These are phyloP conservation scores for Eleginops maclovinus DNA, from an alignment of 2,113 vertebrate genomes.

Conservation along the genomic window DNA sequence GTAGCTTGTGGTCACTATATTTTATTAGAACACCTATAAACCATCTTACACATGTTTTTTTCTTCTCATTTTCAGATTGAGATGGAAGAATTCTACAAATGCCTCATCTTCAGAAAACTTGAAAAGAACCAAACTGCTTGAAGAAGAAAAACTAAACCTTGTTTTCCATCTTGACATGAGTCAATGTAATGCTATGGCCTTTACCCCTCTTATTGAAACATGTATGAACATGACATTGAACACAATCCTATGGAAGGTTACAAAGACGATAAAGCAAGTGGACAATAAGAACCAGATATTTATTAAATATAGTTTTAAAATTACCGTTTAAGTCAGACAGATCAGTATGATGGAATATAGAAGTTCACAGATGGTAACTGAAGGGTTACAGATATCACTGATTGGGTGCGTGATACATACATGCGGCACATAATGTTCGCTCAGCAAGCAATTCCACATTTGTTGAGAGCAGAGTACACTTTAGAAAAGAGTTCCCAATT, in stretches of 20 bases:
- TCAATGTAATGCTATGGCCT: not conserved
- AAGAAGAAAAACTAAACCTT: not conserved
- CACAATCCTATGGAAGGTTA: not conserved
- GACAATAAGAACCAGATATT: constrained; percentile 85
- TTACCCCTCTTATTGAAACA: not conserved
- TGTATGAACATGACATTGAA: not conserved
- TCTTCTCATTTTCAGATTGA: constrained; percentile 75
- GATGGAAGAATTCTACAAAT: constrained; percentile 83
- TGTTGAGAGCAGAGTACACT: constrained; percentile 29
- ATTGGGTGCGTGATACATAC: constrained; percentile 47
- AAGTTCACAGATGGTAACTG: constrained; percentile 76
- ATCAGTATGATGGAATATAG: constrained; percentile 76
- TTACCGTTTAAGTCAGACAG: constrained; percentile 75
- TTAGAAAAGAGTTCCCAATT: constrained; percentile 8
- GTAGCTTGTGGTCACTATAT: not conserved
- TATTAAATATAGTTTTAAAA: constrained; percentile 88
- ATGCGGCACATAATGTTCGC: constrained; percentile 69
- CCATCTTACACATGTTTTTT: not conserved
- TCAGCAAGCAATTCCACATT: constrained; percentile 46
- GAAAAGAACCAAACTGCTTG: constrained; percentile 28
- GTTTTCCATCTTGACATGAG: not conserved
- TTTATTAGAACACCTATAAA: not conserved
- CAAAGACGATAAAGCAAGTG: constrained; percentile 14
- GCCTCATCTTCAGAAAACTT: constrained; percentile 81
- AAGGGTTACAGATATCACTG: constrained; percentile 76